Conservation (phyloP, 2,888 invertebrate species). For the Brachypalpus laphriformis region DNA sequence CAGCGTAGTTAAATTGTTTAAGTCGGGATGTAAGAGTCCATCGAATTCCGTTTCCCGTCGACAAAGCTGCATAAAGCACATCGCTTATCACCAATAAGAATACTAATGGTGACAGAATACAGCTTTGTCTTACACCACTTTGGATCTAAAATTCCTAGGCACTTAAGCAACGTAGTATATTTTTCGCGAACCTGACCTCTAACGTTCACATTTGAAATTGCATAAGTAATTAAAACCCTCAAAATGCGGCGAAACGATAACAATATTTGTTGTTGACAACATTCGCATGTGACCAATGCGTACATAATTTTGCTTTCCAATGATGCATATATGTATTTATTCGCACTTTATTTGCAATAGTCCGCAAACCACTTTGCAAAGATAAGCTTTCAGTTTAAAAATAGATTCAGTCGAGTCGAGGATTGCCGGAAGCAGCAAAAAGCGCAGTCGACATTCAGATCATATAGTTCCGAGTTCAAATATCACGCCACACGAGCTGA, state of each 20-base stretch:
- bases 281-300: background rate
- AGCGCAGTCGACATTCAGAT: background rate
- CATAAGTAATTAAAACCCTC: too few species aligned
- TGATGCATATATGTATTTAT: background rate
- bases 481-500: background rate
- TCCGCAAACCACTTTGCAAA: background rate
- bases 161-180: too few species aligned
- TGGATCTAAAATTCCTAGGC: too few species aligned
- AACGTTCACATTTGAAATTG: too few species aligned
- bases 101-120: too few species aligned
- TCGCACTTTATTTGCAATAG: background rate
- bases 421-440: slow-evolving; percentile 3
- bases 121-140: too few species aligned
- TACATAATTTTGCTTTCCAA: background rate
- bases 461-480: background rate
- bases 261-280: background rate
- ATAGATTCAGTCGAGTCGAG: background rate
- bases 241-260: slow-evolving; percentile 2
- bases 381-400: background rate
- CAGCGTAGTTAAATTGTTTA: too few species aligned
- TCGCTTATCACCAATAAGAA: too few species aligned
- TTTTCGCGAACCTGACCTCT: too few species aligned
- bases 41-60: too few species aligned
- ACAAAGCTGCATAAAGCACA: too few species aligned
- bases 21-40: too few species aligned